These are phyloP conservation scores for Disparrhopalites patrizii DNA, from an alignment of 2,888 invertebrate genomes.

Conservation along the genomic window DNA sequence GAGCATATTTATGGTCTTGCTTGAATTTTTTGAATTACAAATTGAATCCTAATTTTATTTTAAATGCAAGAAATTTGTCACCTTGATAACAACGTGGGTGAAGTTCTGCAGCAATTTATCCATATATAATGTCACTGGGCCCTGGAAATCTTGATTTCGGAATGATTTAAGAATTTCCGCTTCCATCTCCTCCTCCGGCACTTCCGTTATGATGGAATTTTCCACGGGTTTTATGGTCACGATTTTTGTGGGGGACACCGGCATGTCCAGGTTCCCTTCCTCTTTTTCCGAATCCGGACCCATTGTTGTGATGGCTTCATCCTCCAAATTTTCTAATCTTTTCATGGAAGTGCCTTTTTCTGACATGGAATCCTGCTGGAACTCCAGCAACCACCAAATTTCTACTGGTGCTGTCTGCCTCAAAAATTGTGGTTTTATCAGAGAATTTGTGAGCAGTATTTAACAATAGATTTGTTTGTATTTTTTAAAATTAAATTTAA, in stretches of 20 bases:
- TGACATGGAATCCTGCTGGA: not conserved
- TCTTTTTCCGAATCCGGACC: not conserved
- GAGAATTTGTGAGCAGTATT: too few relatives aligned
- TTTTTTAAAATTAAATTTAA: too few relatives aligned
- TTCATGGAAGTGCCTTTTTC: not conserved
- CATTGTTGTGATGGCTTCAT: not conserved
- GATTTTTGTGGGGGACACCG: not conserved
- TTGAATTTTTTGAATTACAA: too few relatives aligned
- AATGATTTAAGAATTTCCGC: conserved; percentile 16
- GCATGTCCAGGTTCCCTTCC: too few relatives aligned
- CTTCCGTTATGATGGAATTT: not conserved
- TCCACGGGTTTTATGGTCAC: not conserved
- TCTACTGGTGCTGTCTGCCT: conserved; percentile 9
- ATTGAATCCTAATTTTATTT: too few relatives aligned
- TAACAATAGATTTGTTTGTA: too few relatives aligned
- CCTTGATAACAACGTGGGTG: conserved; percentile 2
- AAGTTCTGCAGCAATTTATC: conserved; percentile 5
- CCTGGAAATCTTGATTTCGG: conserved; percentile 19
- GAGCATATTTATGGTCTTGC: too few relatives aligned
- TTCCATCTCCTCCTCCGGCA: conserved; percentile 2
- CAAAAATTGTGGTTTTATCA: too few relatives aligned
- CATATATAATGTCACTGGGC: conserved; percentile 11
- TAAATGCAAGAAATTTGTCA: too few relatives aligned
- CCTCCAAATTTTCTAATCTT: not conserved
- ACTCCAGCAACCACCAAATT: conserved; percentile 21